Percentiles rank a stretch among this genome's conserved stretches.
Evolutionary conservation across 2,888 invertebrate genomes (phyloP).

Genomic region (Ecliptopera silaceata): DNA sequence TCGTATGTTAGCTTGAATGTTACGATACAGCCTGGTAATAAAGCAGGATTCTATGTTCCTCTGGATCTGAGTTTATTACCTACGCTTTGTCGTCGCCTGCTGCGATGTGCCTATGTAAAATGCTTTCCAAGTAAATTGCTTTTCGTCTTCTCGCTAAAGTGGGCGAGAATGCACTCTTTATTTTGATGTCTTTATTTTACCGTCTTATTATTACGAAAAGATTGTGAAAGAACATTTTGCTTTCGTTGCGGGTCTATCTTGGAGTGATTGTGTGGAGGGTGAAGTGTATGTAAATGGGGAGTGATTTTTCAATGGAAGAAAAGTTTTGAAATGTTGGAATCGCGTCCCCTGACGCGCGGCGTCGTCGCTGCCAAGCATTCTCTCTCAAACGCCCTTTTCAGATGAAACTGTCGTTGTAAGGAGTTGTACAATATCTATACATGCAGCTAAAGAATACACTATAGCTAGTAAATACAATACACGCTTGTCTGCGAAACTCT

Average conservation of each 20-base stretch:
- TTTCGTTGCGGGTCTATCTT: slow-evolving; percentile 34
- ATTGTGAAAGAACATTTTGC: slow-evolving; percentile 28
- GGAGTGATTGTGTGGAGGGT: slow-evolving; percentile 44
- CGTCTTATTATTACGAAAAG: slow-evolving; percentile 36
- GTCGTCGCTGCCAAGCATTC: slow-evolving; percentile 56
- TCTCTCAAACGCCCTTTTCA: slow-evolving; percentile 72
- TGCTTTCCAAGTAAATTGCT: slow-evolving; percentile 65
- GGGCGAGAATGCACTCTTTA: slow-evolving; percentile 54
- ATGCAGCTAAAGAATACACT: slow-evolving; percentile 48
- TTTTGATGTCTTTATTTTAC: slow-evolving; percentile 48
- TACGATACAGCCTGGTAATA: slow-evolving; percentile 34
- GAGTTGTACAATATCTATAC: slow-evolving; percentile 14
- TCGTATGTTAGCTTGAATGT: slow-evolving; percentile 7
- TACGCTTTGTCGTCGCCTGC: slow-evolving; percentile 57
- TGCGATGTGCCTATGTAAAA: slow-evolving; percentile 57
- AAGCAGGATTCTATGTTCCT: slow-evolving; percentile 60
- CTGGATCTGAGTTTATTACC: slow-evolving; percentile 66
- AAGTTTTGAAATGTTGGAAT: slow-evolving; percentile 48
- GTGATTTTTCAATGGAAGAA: slow-evolving; percentile 55
- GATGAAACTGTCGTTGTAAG: slow-evolving; percentile 66
- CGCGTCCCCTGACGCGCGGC: slow-evolving; percentile 47
- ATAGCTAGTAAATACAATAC: slow-evolving; percentile 37
- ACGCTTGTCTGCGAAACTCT: slow-evolving; percentile 8
- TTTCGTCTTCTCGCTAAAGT: slow-evolving; percentile 52
- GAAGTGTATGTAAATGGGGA: slow-evolving; percentile 51